phyloP scores from a whole-genome alignment of 2,888 invertebrate species.

The Catocala nupta region DNA sequence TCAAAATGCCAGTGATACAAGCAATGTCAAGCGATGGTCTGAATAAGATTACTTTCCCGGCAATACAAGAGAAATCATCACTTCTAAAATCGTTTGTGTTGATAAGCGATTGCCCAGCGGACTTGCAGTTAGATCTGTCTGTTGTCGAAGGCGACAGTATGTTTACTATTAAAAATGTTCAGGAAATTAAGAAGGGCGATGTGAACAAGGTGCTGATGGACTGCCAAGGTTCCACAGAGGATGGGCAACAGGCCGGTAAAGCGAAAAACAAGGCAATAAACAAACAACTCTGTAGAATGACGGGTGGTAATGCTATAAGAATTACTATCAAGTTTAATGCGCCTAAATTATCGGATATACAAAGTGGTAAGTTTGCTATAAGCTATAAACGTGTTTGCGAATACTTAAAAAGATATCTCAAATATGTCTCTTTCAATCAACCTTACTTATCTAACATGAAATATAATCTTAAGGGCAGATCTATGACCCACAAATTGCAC shows the following conservation, averaged over 20 bases:
- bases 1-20: constrained; percentile 76
- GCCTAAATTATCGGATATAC: constrained; percentile 67
- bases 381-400: no score
- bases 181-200: constrained; percentile 76
- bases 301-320: constrained; percentile 74
- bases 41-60: constrained; percentile 71
- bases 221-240: constrained; percentile 60
- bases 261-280: constrained; percentile 64
- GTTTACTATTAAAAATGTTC: constrained; percentile 73
- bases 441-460: no score
- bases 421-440: no score
- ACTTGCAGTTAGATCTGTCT: constrained; percentile 72
- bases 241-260: constrained; percentile 53
- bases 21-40: constrained; percentile 76
- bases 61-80: constrained; percentile 64
- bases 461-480: no score
- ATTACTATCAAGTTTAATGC: constrained; percentile 73
- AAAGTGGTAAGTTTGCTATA: constrained; percentile 59
- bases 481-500: no score
- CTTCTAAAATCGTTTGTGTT: constrained; percentile 72
- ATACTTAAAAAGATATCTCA: no score
- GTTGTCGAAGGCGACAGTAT: constrained; percentile 67
- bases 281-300: constrained; percentile 75
- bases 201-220: constrained; percentile 75
- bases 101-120: constrained; percentile 75